Percentiles rank a stretch among this genome's conserved stretches.
These are phyloP conservation scores for Eupithecia abbreviata DNA, from an alignment of 2,888 invertebrate species.

Conservation along the genomic window DNA sequence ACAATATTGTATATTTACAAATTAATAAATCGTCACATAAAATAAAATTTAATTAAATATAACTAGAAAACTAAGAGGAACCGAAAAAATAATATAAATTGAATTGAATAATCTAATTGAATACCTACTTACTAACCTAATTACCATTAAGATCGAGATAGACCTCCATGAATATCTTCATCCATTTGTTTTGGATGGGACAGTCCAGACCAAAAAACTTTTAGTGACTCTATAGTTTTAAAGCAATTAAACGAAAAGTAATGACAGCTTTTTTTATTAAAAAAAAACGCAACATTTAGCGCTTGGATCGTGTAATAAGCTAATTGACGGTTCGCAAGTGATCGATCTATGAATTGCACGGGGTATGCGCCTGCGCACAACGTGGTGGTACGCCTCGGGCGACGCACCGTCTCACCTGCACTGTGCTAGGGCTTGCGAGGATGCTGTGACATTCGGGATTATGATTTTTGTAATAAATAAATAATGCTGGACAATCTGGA, in stretches of 20 bases:
- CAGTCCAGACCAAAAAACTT: too few relatives aligned
- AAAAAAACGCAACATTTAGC: slow-evolving; percentile 55
- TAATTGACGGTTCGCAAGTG: slow-evolving; percentile 74
- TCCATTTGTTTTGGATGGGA: too few relatives aligned
- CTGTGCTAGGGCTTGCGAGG: slow-evolving; percentile 56
- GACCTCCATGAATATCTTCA: too few relatives aligned
- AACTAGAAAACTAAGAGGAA: too few relatives aligned
- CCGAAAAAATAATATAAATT: too few relatives aligned
- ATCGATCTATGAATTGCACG: slow-evolving; percentile 67
- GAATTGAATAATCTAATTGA: too few relatives aligned
- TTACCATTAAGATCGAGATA: too few relatives aligned
- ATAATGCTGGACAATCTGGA: too few relatives aligned
- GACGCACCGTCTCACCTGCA: slow-evolving; percentile 77
- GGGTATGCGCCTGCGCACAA: slow-evolving; percentile 64
- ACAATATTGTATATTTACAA: too few relatives aligned
- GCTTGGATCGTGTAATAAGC: slow-evolving; percentile 66
- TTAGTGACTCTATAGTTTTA: neutral
- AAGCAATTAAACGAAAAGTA: slow-evolving; percentile 15
- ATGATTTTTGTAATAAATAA: neutral
- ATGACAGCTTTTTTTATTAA: slow-evolving; percentile 22
- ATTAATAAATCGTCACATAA: too few relatives aligned
- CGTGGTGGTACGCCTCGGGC: slow-evolving; percentile 71
- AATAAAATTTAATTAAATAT: too few relatives aligned
- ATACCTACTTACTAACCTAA: too few relatives aligned
- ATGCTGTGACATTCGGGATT: neutral